A percentile compares a stretch with the other conserved stretches of the same genome.
These are phyloP conservation scores for Trichechus manatus DNA, from an alignment of 2,113 vertebrate species.

Conservation along the genomic window DNA sequence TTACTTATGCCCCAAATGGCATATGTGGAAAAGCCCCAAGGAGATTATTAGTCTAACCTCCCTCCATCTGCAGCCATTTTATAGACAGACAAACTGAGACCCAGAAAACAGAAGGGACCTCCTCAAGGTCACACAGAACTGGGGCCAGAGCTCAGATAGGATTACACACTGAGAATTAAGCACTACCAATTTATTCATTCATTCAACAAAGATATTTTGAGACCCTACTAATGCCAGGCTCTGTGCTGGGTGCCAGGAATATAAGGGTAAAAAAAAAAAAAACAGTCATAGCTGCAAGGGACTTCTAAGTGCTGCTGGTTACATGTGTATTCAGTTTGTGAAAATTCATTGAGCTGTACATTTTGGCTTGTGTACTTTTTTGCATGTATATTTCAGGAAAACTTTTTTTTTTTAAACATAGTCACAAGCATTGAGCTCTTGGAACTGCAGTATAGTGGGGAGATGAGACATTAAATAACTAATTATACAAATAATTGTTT, in stretches of 20 bases:
- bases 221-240: neutral
- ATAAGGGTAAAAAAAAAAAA: neutral
- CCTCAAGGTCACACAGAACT: neutral
- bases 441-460: neutral
- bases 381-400: neutral
- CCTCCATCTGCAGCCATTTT: neutral
- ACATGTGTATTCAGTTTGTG: neutral
- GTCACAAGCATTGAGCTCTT: neutral
- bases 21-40: constrained; percentile 37
- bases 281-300: neutral
- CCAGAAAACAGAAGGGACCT: constrained; percentile 9
- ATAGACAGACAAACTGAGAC: constrained; percentile 41
- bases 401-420: neutral
- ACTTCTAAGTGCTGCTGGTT: neutral
- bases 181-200: neutral
- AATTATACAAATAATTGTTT: constrained; percentile 36
- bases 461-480: constrained; percentile 32
- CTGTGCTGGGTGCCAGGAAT: neutral
- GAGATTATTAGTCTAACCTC: constrained; percentile 25
- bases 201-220: constrained; percentile 7
- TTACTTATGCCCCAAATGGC: constrained; percentile 25
- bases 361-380: neutral
- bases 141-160: neutral
- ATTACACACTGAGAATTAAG: neutral
- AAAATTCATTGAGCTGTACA: neutral